Evolutionary conservation across 2,888 invertebrate genomes (phyloP).

Genomic region (Allacma fusca): DNA sequence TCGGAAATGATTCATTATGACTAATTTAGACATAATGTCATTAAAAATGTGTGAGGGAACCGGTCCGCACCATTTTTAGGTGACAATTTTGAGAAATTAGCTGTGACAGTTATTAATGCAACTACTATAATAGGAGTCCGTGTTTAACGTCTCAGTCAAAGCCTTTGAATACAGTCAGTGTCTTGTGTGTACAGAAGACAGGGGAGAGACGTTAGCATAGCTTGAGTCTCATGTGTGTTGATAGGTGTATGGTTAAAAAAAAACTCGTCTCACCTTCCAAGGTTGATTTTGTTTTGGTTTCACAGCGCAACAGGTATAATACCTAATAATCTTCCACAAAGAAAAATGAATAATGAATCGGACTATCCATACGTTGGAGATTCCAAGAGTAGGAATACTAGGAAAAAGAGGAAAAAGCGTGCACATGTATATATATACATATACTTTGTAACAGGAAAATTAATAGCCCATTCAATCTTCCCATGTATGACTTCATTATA

Average conservation of each 20-base stretch:
- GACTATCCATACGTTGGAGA: too few relatives aligned
- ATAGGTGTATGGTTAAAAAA: background rate
- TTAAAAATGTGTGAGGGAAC: background rate
- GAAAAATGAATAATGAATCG: background rate
- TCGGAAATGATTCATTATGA: background rate
- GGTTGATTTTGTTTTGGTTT: slow-evolving; percentile 30
- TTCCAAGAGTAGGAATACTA: background rate
- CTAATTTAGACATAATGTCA: background rate
- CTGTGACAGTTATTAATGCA: slow-evolving; percentile 4
- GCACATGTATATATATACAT: background rate
- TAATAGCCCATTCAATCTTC: background rate
- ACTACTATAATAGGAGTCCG: slow-evolving; percentile 8
- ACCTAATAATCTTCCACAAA: background rate
- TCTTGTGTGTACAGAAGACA: too few relatives aligned
- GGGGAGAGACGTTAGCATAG: too few relatives aligned
- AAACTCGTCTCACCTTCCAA: slow-evolving; percentile 34
- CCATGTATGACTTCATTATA: background rate
- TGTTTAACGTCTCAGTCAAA: background rate
- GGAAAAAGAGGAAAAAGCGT: background rate
- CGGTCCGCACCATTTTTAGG: background rate
- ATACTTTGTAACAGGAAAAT: background rate
- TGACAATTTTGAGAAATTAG: slow-evolving; percentile 12
- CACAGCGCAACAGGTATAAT: background rate
- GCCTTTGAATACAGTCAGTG: too few relatives aligned
- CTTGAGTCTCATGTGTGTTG: background rate